phyloP scores from a whole-genome alignment of 2,888 invertebrate genomes.

The Girardia tigrina region DNA sequence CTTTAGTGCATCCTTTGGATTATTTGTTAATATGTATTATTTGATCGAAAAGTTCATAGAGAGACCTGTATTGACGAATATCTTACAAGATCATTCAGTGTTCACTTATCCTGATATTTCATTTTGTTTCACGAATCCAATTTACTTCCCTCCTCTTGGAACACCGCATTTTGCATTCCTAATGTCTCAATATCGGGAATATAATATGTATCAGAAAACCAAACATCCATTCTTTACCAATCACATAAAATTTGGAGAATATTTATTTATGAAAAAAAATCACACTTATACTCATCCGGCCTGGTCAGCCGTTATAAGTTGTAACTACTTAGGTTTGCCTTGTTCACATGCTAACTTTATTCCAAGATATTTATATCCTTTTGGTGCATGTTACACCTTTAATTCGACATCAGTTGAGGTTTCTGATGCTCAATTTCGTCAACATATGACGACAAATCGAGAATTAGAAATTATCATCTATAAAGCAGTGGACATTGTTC shows the following conservation, averaged over 20 bases:
- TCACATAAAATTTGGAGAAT: constrained; percentile 21
- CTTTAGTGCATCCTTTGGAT: constrained; percentile 25
- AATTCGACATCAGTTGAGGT: constrained; percentile 25
- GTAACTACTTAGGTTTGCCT: not conserved
- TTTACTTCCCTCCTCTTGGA: constrained; percentile 21
- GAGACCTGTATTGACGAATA: constrained; percentile 21
- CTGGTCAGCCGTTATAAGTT: not conserved
- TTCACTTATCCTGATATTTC: constrained; percentile 29
- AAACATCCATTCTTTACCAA: not conserved
- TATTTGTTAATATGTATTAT: constrained; percentile 32
- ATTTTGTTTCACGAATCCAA: constrained; percentile 19
- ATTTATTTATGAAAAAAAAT: constrained; percentile 29
- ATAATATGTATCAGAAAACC: not conserved
- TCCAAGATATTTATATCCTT: not conserved
- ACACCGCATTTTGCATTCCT: constrained; percentile 8
- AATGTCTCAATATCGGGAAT: not conserved
- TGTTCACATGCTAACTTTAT: constrained; percentile 1
- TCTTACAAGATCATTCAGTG: not conserved
- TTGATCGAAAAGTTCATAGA: constrained; percentile 24
- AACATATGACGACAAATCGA: not conserved
- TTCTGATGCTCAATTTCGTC: not conserved
- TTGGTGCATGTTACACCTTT: constrained; percentile 21
- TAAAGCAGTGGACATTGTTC: constrained; percentile 18
- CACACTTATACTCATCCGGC: constrained; percentile 17
- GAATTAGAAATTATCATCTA: not conserved